Percentiles rank a stretch among this genome's conserved stretches.
phyloP scores from a whole-genome alignment of 1,140 invertebrate genomes.

The Elymnias hypermnestra region DNA sequence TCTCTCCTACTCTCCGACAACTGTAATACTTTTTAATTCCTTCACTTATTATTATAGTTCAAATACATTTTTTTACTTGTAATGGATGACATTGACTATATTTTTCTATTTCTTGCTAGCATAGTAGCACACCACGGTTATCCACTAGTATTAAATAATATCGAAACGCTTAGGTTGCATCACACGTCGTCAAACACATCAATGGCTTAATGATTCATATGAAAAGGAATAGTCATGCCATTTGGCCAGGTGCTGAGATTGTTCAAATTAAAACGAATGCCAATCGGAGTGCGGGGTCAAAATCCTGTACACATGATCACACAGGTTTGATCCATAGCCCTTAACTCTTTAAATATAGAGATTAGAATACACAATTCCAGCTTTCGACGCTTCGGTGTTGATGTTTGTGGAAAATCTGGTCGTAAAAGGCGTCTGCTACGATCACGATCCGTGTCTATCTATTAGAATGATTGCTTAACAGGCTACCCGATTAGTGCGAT shows the following conservation, averaged over 20 bases:
- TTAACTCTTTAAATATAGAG: background rate
- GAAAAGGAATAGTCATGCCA: conserved; percentile 21
- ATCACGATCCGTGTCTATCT: conserved; percentile 30
- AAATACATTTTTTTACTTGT: no score
- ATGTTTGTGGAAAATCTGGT: conserved; percentile 19
- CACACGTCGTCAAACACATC: conserved; percentile 20
- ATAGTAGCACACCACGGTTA: no score
- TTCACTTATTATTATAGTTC: no score
- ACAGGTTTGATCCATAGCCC: background rate
- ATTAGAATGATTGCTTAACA: conserved; percentile 35
- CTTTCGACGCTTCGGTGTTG: conserved; percentile 2
- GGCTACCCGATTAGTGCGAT: conserved; percentile 29
- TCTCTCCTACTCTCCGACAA: no score
- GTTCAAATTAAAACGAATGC: conserved; percentile 21
- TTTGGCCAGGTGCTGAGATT: conserved; percentile 21
- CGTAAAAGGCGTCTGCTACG: conserved; percentile 25
- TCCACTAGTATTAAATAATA: background rate
- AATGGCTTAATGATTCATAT: conserved; percentile 23
- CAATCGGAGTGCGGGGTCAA: conserved; percentile 20
- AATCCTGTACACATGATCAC: conserved; percentile 15
- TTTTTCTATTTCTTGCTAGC: no score
- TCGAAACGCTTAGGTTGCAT: conserved; percentile 11
- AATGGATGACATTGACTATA: no score
- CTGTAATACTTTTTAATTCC: no score
- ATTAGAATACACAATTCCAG: background rate